Evolutionary conservation across 2,888 invertebrate species (phyloP).

Genomic region (Dicranocentrus wangi): DNA sequence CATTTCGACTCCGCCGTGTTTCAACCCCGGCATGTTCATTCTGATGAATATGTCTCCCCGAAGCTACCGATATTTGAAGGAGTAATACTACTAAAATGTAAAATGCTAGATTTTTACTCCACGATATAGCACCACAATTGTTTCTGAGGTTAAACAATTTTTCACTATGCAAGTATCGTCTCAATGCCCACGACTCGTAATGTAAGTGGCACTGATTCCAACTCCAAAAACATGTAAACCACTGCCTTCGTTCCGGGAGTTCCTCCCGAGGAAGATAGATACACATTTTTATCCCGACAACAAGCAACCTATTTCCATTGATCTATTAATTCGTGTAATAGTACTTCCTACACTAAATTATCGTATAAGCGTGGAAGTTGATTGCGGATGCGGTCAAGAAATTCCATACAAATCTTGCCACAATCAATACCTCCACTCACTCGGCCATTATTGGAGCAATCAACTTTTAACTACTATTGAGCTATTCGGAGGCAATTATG

Average conservation of each 20-base stretch:
- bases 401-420: conserved; percentile 1
- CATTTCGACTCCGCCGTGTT: too few relatives aligned
- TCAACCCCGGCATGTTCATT: neutral
- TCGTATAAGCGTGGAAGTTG: too few relatives aligned
- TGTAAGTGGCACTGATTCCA: neutral
- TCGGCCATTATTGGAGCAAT: conserved; percentile 19
- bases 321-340: neutral
- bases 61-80: too few relatives aligned
- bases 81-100: too few relatives aligned
- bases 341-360: neutral
- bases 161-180: neutral
- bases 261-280: neutral
- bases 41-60: neutral
- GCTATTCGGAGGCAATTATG: too few relatives aligned
- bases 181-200: neutral
- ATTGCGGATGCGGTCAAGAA: too few relatives aligned
- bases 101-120: too few relatives aligned
- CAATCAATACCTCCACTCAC: neutral
- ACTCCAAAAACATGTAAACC: neutral
- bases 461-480: neutral
- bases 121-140: too few relatives aligned
- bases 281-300: neutral
- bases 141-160: too few relatives aligned
- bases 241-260: neutral
- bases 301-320: neutral